Percentiles rank a stretch among this genome's conserved stretches.
Evolutionary conservation across 2,888 invertebrate species (phyloP).

Genomic region (Acheta domesticus): DNA sequence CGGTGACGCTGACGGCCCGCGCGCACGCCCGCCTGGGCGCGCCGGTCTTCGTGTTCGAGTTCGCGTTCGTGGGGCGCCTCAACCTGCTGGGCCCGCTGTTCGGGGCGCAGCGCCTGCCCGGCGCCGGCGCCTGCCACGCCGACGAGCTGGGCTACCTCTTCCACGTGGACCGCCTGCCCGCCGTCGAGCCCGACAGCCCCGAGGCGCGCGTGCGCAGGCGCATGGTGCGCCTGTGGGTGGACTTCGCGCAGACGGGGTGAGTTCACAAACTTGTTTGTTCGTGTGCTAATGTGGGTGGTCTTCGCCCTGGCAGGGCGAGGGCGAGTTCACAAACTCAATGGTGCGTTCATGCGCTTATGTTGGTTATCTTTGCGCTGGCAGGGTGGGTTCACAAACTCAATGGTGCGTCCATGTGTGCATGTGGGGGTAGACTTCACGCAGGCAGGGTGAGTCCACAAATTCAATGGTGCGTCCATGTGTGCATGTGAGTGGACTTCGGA

Average conservation of each 20-base stretch:
- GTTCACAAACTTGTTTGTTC: no score
- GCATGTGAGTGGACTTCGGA: no score
- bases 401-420: no score
- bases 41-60: neutral
- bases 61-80: neutral
- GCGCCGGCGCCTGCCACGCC: neutral
- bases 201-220: neutral
- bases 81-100: neutral
- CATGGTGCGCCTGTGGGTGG: neutral
- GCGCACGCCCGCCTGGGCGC: neutral
- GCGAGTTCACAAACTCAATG: neutral
- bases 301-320: no score
- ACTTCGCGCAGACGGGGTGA: neutral
- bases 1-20: neutral
- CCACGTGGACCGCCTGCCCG: neutral
- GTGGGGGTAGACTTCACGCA: no score
- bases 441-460: no score
- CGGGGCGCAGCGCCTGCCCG: neutral
- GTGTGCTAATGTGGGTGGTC: no score
- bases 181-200: neutral
- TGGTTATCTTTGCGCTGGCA: no score
- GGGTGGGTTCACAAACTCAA: no score
- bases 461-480: no score
- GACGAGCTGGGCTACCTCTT: conserved; percentile 7
- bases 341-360: no score